phyloP scores from a whole-genome alignment of 2,113 vertebrate genomes.

The Empidonax alnorum region DNA sequence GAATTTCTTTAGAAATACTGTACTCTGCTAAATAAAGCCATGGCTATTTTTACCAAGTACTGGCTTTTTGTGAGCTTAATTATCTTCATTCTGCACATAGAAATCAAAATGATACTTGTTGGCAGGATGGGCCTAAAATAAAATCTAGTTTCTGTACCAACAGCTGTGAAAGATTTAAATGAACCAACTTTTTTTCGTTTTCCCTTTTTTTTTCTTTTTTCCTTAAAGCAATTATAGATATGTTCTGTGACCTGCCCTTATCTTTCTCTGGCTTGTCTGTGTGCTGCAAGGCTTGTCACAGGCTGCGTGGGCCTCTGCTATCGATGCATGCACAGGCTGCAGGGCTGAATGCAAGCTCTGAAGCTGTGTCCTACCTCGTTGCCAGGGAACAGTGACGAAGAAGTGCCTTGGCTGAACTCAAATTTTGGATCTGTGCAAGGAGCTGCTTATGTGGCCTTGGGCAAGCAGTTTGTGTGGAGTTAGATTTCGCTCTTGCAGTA shows the following conservation, averaged over 20 bases:
- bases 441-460: background rate
- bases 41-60: constrained; percentile 7
- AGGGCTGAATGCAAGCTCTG: constrained; percentile 1
- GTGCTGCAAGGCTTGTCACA: background rate
- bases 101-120: constrained; percentile 17
- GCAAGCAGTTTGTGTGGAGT: background rate
- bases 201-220: fast-evolving
- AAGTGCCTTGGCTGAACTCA: background rate
- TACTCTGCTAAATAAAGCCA: background rate
- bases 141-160: background rate
- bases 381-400: background rate
- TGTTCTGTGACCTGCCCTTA: background rate
- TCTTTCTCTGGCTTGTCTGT: background rate
- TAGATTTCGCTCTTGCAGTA: background rate
- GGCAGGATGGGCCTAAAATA: constrained; percentile 18
- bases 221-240: background rate
- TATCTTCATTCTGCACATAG: background rate
- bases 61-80: background rate
- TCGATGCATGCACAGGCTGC: background rate
- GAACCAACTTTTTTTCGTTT: background rate
- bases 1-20: background rate
- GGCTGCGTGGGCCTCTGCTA: background rate
- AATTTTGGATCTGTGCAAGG: background rate
- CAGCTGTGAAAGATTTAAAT: constrained; percentile 10
- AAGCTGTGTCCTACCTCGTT: background rate